Conservation (phyloP, 2,888 invertebrate genomes). For the Caenorhabditis afra region DNA sequence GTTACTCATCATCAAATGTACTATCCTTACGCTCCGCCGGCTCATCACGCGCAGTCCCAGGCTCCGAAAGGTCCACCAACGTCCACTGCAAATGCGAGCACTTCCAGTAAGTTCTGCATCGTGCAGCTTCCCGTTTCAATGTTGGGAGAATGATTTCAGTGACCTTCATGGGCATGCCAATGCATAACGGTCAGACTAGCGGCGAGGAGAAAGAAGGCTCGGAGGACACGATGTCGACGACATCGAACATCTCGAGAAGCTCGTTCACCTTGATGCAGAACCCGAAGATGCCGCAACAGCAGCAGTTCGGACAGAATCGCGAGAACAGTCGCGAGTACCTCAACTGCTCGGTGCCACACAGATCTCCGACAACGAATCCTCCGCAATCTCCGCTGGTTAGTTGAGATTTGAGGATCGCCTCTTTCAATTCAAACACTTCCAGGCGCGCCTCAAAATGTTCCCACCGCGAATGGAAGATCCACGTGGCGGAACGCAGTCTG, state of each 20-base stretch:
- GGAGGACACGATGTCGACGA: constrained; percentile 57
- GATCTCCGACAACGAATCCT: constrained; percentile 43
- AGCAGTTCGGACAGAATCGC: constrained; percentile 30
- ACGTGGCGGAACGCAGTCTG: constrained; percentile 55
- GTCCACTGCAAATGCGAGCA: constrained; percentile 11
- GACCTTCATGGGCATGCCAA: constrained; percentile 42
- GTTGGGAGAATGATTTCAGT: constrained; percentile 21
- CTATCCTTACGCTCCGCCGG: constrained; percentile 54
- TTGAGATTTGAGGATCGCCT: too few relatives aligned
- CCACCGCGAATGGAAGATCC: constrained; percentile 38
- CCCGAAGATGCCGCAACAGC: constrained; percentile 34
- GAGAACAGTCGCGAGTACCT: constrained; percentile 56
- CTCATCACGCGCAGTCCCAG: too few relatives aligned
- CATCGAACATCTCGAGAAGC: constrained; percentile 55
- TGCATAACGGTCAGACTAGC: constrained; percentile 13
- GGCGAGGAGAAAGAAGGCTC: constrained; percentile 42
- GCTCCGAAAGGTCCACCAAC: constrained; percentile 23
- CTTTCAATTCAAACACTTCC: neutral
- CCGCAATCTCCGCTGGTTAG: neutral
- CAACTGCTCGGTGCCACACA: constrained; percentile 20
- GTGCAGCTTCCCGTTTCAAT: neutral
- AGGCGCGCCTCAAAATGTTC: constrained; percentile 34
- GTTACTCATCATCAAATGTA: constrained; percentile 52
- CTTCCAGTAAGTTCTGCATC: constrained; percentile 20
- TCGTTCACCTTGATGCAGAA: constrained; percentile 55